Conservation (phyloP, 2,797 vertebrate genomes). For the Scyliorhinus canicula region DNA sequence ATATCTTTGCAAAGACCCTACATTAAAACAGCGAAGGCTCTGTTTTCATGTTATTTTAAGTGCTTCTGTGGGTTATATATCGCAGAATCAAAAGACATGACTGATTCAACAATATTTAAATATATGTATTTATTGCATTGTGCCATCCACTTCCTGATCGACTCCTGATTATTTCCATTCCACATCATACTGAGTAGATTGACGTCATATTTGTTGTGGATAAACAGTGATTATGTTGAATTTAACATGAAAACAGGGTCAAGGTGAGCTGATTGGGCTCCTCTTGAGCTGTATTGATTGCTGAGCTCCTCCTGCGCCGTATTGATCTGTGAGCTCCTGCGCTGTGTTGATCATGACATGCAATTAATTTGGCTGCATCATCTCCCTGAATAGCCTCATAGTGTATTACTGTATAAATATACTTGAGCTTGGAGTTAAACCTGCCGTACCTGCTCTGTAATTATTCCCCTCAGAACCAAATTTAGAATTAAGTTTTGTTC, state of each 20-base stretch:
- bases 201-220: not conserved
- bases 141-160: not conserved
- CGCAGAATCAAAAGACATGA: not conserved
- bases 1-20: not conserved
- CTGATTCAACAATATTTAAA: not conserved
- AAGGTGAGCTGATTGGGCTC: not conserved
- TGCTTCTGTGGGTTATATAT: not conserved
- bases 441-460: not conserved
- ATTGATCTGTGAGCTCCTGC: not conserved
- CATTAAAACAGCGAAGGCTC: not conserved
- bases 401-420: not conserved
- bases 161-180: not conserved
- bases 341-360: not conserved
- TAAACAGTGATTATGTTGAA: not conserved
- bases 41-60: not conserved
- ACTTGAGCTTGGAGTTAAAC: not conserved
- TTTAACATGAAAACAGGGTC: not conserved
- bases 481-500: not conserved
- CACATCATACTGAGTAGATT: not conserved
- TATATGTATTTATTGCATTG: not conserved
- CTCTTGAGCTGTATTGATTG: not conserved
- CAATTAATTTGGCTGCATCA: not conserved
- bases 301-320: not conserved
- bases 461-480: not conserved
- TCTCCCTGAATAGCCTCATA: not conserved